A percentile compares a stretch with the other conserved stretches of the same genome.
Evolutionary conservation across 1,140 invertebrate species (phyloP).

Genomic region (Zaprionus tsacasi): DNA sequence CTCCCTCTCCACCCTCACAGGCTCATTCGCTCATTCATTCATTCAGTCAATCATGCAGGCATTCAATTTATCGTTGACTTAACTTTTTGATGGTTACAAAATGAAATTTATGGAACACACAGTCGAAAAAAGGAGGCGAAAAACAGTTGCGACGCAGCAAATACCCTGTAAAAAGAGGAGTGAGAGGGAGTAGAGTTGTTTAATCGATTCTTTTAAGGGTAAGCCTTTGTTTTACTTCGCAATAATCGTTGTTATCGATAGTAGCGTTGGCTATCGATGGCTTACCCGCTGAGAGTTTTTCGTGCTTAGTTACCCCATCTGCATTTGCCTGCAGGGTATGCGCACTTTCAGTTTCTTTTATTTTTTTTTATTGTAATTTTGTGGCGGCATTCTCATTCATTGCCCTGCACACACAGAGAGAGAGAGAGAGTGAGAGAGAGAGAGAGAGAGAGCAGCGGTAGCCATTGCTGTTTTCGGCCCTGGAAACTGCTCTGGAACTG

Average conservation of each 20-base stretch:
- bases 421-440: neutral
- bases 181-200: too few relatives aligned
- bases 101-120: slow-evolving; percentile 69
- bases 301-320: neutral
- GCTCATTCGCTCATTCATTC: slow-evolving; percentile 36
- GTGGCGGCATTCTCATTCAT: slow-evolving; percentile 7
- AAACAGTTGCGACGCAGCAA: neutral
- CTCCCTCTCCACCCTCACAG: neutral
- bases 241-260: too few relatives aligned
- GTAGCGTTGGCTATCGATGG: too few relatives aligned
- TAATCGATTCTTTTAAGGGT: too few relatives aligned
- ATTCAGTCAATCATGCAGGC: slow-evolving; percentile 71
- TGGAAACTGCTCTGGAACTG: neutral
- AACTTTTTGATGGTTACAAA: slow-evolving; percentile 80
- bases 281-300: too few relatives aligned
- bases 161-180: neutral
- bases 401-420: slow-evolving; percentile 27
- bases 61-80: slow-evolving; percentile 82
- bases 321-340: neutral
- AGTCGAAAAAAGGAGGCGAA: neutral
- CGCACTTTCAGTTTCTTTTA: neutral
- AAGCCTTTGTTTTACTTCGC: too few relatives aligned
- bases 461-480: neutral
- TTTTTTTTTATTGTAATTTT: neutral
- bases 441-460: neutral